Percentiles rank a stretch among this genome's conserved stretches.
Evolutionary conservation across 2,888 invertebrate species (phyloP).

Genomic region (Chloroclystis v-ata): DNA sequence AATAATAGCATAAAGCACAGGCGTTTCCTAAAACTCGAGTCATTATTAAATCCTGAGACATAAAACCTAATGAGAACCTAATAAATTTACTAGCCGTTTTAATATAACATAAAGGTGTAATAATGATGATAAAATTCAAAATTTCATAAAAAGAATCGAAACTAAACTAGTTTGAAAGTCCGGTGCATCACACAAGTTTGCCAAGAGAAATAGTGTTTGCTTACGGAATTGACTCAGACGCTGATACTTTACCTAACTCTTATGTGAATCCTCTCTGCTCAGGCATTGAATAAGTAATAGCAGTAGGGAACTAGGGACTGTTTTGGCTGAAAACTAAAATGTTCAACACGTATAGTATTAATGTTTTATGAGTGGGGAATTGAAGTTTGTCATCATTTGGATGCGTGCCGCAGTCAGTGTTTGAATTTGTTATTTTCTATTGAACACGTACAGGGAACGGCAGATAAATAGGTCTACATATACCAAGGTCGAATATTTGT

Average conservation of each 20-base stretch:
- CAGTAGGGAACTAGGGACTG: constrained; percentile 1
- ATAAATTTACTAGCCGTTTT: no score
- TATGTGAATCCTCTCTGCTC: constrained; percentile 24
- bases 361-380: constrained; percentile 4
- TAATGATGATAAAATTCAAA: no score
- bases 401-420: background rate
- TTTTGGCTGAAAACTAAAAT: constrained; percentile 7
- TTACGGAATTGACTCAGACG: constrained; percentile 39
- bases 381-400: constrained; percentile 2
- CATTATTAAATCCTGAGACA: no score
- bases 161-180: constrained; percentile 20
- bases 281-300: constrained; percentile 13
- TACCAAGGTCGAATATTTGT: no score
- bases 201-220: constrained; percentile 45
- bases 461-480: no score
- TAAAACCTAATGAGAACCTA: no score
- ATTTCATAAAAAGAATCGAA: constrained; percentile 4
- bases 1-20: no score
- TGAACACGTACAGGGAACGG: no score
- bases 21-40: no score
- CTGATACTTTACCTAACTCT: constrained; percentile 31
- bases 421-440: background rate
- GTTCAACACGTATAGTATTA: constrained; percentile 1
- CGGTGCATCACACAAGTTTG: constrained; percentile 28
- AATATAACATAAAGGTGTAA: no score